A percentile compares a stretch with the other conserved stretches of the same genome.
Conservation (phyloP, 2,888 invertebrate genomes). For the Orthonevra nobilis region DNA sequence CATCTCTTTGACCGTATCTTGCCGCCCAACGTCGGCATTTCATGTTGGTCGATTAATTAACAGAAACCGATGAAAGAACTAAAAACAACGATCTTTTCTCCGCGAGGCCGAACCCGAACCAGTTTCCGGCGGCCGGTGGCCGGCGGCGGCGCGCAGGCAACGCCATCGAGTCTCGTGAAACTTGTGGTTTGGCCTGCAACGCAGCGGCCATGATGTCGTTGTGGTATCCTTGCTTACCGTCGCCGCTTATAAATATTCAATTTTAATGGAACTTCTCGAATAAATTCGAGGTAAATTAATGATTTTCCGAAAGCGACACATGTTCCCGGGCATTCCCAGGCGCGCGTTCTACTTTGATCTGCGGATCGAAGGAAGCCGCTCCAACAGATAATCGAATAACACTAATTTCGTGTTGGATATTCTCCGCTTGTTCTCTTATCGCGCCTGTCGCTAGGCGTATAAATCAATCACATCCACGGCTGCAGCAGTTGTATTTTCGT, state of each 20-base stretch:
- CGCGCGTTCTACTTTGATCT: conserved; percentile 68
- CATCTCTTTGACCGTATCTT: conserved; percentile 66
- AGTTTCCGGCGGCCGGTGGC: conserved; percentile 18
- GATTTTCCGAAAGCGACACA: conserved; percentile 76
- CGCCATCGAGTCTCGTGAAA: conserved; percentile 61
- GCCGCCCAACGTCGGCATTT: conserved; percentile 70
- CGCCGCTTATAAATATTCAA: conserved; percentile 75
- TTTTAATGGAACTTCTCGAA: conserved; percentile 75
- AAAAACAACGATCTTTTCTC: conserved; percentile 54
- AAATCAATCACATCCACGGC: conserved; percentile 71
- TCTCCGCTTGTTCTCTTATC: conserved; percentile 72
- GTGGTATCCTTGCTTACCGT: conserved; percentile 62
- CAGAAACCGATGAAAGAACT: conserved; percentile 67
- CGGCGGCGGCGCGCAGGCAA: conserved; percentile 22
- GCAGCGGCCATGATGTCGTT: conserved; percentile 61
- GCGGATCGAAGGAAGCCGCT: conserved; percentile 68
- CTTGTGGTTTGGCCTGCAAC: too few species aligned
- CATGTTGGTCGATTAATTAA: conserved; percentile 70
- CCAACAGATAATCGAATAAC: conserved; percentile 69
- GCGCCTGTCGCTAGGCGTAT: conserved; percentile 67
- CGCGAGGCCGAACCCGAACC: conserved; percentile 36
- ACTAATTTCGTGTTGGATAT: conserved; percentile 73
- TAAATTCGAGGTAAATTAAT: conserved; percentile 77
- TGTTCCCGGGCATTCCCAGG: conserved; percentile 73
- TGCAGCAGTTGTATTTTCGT: conserved; percentile 53